Conservation (phyloP, 2,113 vertebrate species). For the Microtus oregoni region DNA sequence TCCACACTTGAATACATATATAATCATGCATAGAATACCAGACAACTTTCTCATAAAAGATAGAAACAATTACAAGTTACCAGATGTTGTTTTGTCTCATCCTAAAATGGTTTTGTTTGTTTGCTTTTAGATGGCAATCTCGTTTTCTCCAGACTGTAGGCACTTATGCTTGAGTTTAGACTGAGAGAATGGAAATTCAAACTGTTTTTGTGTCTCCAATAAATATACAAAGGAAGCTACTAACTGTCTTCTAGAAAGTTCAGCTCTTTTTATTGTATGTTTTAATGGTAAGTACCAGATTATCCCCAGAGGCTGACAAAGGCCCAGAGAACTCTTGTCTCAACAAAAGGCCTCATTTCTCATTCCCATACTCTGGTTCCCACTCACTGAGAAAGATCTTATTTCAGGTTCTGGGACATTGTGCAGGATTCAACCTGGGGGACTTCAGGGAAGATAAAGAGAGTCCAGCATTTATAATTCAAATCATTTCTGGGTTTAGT, state of each 20-base stretch:
- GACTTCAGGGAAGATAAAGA: constrained; percentile 58
- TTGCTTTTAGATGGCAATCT: background rate
- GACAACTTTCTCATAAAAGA: constrained; percentile 5
- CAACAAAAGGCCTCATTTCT: constrained; percentile 14
- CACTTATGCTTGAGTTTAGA: background rate
- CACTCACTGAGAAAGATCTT: constrained; percentile 26
- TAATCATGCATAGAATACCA: background rate
- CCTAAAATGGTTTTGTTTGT: background rate
- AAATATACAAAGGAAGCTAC: background rate
- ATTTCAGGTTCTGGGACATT: constrained; percentile 60
- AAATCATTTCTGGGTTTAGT: constrained; percentile 14
- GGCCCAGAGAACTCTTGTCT: constrained; percentile 5
- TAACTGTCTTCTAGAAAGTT: constrained; percentile 50
- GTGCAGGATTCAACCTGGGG: constrained; percentile 29
- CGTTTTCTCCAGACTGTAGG: constrained; percentile 6
- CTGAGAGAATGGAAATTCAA: constrained; percentile 19
- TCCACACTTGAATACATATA: background rate
- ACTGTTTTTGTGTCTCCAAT: background rate
- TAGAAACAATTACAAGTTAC: background rate
- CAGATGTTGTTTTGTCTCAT: constrained; percentile 9
- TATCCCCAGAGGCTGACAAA: constrained; percentile 7
- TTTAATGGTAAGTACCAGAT: constrained; percentile 44
- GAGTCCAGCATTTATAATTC: constrained; percentile 59
- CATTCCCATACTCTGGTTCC: constrained; percentile 44
- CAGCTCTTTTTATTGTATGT: background rate